Base-by-base conservation (phyloP, 1,140 invertebrate species). In the Mamestra configurata region DNA sequence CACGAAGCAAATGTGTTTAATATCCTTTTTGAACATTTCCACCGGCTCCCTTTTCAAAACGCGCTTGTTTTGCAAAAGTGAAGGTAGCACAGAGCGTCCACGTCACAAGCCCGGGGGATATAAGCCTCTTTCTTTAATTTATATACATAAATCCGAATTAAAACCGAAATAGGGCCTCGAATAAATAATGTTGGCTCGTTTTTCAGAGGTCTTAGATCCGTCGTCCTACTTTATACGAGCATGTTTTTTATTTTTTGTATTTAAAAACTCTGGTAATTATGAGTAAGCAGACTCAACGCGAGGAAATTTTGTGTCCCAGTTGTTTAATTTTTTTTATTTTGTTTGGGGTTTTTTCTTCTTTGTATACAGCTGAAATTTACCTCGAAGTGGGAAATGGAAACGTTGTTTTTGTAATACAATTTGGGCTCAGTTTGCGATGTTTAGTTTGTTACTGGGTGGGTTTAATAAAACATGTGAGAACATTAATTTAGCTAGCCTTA, bases 101-200 rank as follows among this genome's bases (percentile, higher is more conserved):
- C 22, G 66, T 70, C 27, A 53, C 59, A 77, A 24, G n/a, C 59
- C 70, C 79, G 83, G 80, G 83, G n/a, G 82, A 86, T 84, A 84
- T 90, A 89, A 88, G 91, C 88, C 86, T 89, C 87, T 88, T 89
- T 88, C 87, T 91, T 89, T 90, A 93, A 93, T 90, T 87, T 89
- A 85, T 81, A 89, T 87, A 89, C 90, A 92, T 92, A 93, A 93
- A 92, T 93, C 87, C 88, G 89, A 91, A 92, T 93, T 92, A 92
- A 92, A 92, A 91, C 85, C 81, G 80, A 88, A 93, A 90, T 86
- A 90, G 88, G 88, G 80, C 85, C 81, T 66, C 84, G 87, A 90
- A 93, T 92, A 92, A 93, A 92, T 92, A 92, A 92, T 92, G 90
- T 82, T 80, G 80, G 72, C 88, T 90, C 90, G 88, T 92, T 92